Percentiles rank a stretch among this genome's conserved stretches.
These are phyloP conservation scores for Podiceps cristatus DNA, from an alignment of 2,113 vertebrate genomes.

Conservation along the genomic window DNA sequence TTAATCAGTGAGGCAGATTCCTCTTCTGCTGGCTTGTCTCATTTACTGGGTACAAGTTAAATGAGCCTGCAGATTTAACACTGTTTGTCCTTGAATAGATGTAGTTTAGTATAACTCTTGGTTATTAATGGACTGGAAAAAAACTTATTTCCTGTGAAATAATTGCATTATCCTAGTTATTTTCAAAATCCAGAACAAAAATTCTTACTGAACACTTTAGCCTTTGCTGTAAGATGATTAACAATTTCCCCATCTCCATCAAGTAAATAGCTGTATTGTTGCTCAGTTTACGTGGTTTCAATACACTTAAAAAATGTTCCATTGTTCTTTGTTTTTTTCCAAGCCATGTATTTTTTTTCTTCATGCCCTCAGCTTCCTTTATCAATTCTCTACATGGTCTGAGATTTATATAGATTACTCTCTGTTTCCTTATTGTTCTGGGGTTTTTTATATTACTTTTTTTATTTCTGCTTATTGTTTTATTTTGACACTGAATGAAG, in stretches of 20 bases:
- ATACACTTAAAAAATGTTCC: background rate
- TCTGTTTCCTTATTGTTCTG: background rate
- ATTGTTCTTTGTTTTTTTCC: background rate
- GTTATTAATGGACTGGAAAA: slow-evolving; percentile 26
- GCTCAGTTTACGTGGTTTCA: background rate
- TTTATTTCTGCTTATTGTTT: slow-evolving; percentile 25
- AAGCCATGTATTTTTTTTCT: background rate
- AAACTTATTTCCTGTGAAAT: background rate
- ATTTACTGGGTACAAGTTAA: slow-evolving; percentile 8
- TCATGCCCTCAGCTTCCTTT: background rate
- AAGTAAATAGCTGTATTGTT: background rate
- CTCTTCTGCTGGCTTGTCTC: background rate
- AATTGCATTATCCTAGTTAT: background rate
- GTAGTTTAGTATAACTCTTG: slow-evolving; percentile 12
- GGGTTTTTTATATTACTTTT: background rate
- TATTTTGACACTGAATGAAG: slow-evolving; percentile 44
- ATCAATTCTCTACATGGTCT: background rate
- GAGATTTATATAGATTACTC: slow-evolving; percentile 11
- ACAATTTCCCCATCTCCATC: background rate
- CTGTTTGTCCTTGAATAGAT: slow-evolving; percentile 21
- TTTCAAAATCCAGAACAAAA: slow-evolving; percentile 25
- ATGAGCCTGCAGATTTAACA: slow-evolving; percentile 33
- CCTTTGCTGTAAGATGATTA: background rate
- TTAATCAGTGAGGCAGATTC: background rate
- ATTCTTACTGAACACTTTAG: background rate